Base-by-base conservation (phyloP, 2,888 invertebrate species). In the Melanargia galathea region DNA sequence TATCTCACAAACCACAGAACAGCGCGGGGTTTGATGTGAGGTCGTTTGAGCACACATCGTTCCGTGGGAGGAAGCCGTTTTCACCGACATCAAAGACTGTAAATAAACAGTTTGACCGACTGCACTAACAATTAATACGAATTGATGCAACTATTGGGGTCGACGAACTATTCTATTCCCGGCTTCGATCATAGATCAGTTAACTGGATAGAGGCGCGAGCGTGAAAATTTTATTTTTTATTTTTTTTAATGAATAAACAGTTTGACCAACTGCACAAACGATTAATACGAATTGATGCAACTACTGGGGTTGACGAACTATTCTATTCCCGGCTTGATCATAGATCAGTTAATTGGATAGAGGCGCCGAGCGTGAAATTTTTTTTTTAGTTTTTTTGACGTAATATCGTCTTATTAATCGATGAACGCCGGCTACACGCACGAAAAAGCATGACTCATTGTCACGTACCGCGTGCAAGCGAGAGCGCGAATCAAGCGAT, bases 281-380 rank as follows among this genome's bases (percentile, higher is more conserved):
- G 86, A 89, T 89, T 88, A 88, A 83, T 74, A 75, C 76, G 71
- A 83, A 86, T 86, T 84, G 85, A 86, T 85, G 86, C 84, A 86
- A 81, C 86, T 80, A 75, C 72, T 71, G n/a, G n/a, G 87, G 85
- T 83, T 86, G 71, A 73, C 68, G 88, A 78, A 74, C 87, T 66
- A 33, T 78, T 79, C 75, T 86, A 85, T 86, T 86, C 83, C 84
- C 82, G 82, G 81, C 74, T 46, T 62, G 60, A 62, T 63, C 74
- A 73, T 63, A 78, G 77, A 77, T 70, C 68, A 72, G 66, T 65
- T 65, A 57, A 58, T 58, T 46, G 22, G 46, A 35, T 35, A 48
- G n/a, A 58, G 16, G 46, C 57, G 20, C n/a, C n/a, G 57, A 30
- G 46, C 46, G 46, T 58, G 57, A 46, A 58, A 35, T 35, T n/a